phyloP scores from a whole-genome alignment of 2,113 vertebrate species.

The Alligator sinensis region DNA sequence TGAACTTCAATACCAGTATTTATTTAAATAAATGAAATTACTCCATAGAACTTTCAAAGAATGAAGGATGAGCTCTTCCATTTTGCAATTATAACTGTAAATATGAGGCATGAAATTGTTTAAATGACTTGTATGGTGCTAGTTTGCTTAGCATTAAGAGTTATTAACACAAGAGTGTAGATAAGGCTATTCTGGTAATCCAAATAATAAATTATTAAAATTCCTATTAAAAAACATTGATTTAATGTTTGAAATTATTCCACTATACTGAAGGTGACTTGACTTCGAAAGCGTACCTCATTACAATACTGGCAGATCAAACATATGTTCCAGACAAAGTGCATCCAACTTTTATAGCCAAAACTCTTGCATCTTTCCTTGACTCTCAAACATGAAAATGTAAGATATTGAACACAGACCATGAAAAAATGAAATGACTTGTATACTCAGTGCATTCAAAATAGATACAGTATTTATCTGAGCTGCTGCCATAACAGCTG shows the following conservation, averaged over 20 bases:
- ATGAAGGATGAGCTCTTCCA: neutral
- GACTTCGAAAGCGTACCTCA: neutral
- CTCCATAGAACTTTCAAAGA: neutral
- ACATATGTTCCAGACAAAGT: neutral
- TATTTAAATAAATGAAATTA: neutral
- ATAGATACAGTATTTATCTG: too few relatives aligned
- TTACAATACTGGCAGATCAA: neutral
- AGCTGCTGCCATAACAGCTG: too few relatives aligned
- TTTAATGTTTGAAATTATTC: neutral
- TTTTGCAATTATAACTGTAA: constrained; percentile 20
- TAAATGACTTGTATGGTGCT: neutral
- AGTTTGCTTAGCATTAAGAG: constrained; percentile 22
- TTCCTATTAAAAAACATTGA: constrained; percentile 21
- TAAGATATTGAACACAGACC: too few relatives aligned
- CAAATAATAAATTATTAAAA: constrained; percentile 55
- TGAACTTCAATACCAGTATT: neutral
- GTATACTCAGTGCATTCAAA: neutral
- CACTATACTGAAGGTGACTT: neutral
- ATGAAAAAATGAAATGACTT: too few relatives aligned
- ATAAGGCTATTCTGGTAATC: constrained; percentile 3
- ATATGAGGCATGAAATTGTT: constrained; percentile 20
- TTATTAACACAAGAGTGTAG: neutral
- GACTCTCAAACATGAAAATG: neutral
- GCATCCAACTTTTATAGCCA: neutral
- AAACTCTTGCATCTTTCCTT: neutral